phyloP scores from a whole-genome alignment of 2,113 vertebrate genomes.

The Hippocampus guttulatus region DNA sequence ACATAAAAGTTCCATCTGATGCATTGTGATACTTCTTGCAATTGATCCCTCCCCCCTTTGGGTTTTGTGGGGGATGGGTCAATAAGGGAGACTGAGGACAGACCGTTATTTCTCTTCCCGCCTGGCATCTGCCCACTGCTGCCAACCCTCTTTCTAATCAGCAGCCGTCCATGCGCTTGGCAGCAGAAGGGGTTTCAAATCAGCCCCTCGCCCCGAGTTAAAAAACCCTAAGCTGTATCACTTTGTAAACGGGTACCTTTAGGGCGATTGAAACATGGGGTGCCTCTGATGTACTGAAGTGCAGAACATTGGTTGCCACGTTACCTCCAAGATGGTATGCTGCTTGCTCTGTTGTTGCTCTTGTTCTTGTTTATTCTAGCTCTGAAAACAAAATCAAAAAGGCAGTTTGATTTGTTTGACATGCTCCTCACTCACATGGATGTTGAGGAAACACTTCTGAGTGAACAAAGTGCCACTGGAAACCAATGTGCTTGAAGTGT shows the following conservation, averaged over 20 bases:
- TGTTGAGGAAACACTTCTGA: constrained; percentile 59
- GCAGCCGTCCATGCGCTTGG: constrained; percentile 78
- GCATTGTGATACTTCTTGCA: constrained; percentile 34
- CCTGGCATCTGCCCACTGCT: constrained; percentile 69
- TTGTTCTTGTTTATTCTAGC: constrained; percentile 44
- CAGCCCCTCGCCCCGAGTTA: constrained; percentile 69
- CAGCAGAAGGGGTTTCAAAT: constrained; percentile 72
- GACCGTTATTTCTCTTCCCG: constrained; percentile 60
- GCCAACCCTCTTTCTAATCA: constrained; percentile 76
- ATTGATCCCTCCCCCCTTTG: constrained; percentile 15
- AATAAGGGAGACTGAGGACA: constrained; percentile 64
- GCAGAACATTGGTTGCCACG: constrained; percentile 63
- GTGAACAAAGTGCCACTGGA: constrained; percentile 40
- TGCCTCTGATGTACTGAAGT: constrained; percentile 71
- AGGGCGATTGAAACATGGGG: constrained; percentile 61
- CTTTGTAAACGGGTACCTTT: constrained; percentile 76
- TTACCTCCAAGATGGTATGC: constrained; percentile 52
- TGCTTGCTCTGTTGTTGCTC: constrained; percentile 49
- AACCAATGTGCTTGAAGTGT: constrained; percentile 49
- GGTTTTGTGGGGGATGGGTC: constrained; percentile 43
- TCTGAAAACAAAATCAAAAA: constrained; percentile 30
- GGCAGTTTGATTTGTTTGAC: constrained; percentile 71
- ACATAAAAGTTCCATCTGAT: constrained; percentile 23
- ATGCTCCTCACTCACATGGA: constrained; percentile 63
- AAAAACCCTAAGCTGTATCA: constrained; percentile 73